phyloP scores from a whole-genome alignment of 1,140 invertebrate species.

The Heliothis subflexa region DNA sequence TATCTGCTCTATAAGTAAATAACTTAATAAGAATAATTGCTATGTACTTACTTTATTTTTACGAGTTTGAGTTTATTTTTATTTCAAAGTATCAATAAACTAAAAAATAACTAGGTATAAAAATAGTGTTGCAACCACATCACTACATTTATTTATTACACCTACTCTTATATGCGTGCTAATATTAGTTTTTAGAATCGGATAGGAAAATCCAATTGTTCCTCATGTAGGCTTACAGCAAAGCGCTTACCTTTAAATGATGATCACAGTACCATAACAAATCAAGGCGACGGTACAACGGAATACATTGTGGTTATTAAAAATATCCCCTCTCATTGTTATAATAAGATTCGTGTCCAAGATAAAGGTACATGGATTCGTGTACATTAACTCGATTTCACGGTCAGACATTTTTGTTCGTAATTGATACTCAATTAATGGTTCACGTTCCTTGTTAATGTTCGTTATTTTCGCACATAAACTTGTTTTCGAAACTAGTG shows the following conservation, averaged over 20 bases:
- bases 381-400: slow-evolving; percentile 14
- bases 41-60: too few species aligned
- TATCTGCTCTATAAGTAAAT: too few species aligned
- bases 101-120: too few species aligned
- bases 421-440: slow-evolving; percentile 10
- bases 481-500: not conserved
- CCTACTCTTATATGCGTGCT: too few species aligned
- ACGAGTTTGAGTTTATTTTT: too few species aligned
- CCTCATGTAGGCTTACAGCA: too few species aligned
- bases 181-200: too few species aligned
- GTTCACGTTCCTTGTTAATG: not conserved
- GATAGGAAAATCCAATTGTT: too few species aligned
- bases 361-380: slow-evolving; percentile 15
- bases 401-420: not conserved
- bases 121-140: too few species aligned
- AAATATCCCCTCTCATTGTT: slow-evolving; percentile 7
- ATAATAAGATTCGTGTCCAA: not conserved
- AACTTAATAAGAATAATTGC: too few species aligned
- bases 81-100: too few species aligned
- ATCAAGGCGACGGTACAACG: not conserved
- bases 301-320: slow-evolving; percentile 18
- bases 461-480: not conserved
- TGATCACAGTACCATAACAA: slow-evolving; percentile 14
- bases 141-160: too few species aligned
- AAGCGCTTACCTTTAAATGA: not conserved